Conservation (phyloP, 1,140 invertebrate genomes). For the Diprion similis region DNA sequence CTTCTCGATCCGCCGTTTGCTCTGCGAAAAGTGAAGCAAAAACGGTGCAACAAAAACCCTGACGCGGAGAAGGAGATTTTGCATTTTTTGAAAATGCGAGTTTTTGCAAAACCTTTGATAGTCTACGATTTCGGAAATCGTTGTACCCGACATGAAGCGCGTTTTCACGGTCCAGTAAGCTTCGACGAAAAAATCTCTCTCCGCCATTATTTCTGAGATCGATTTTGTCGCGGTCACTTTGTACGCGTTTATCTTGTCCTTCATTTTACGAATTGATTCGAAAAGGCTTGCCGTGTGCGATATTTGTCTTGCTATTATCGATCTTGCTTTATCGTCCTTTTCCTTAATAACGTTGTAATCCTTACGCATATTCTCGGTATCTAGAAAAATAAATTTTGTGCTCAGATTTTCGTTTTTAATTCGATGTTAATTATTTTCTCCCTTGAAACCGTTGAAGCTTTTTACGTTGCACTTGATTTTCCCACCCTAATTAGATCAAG, state of each 20-base stretch:
- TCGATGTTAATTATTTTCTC: too few species aligned
- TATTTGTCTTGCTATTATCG: slow-evolving; percentile 40
- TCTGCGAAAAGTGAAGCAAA: slow-evolving; percentile 34
- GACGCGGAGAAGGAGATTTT: not conserved
- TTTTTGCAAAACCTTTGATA: not conserved
- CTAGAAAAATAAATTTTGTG: slow-evolving; percentile 24
- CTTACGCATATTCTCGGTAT: slow-evolving; percentile 33
- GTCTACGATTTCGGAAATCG: slow-evolving; percentile 18
- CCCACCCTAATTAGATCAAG: too few species aligned
- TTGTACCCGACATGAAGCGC: slow-evolving; percentile 35
- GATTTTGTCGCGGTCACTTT: slow-evolving; percentile 24
- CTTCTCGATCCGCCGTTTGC: slow-evolving; percentile 33
- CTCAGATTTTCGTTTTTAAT: too few species aligned
- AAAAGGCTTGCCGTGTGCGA: slow-evolving; percentile 31
- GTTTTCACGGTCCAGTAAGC: slow-evolving; percentile 34
- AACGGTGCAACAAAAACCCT: not conserved
- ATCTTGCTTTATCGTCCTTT: slow-evolving; percentile 43
- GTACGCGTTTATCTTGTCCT: slow-evolving; percentile 36
- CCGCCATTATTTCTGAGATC: slow-evolving; percentile 32
- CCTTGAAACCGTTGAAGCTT: too few species aligned
- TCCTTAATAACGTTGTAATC: slow-evolving; percentile 37
- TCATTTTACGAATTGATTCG: slow-evolving; percentile 39
- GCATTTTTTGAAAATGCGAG: too few species aligned
- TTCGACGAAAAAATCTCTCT: slow-evolving; percentile 37
- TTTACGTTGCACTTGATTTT: too few species aligned